Conservation (phyloP, 2,113 vertebrate genomes). For the Paramormyrops kingsleyae region DNA sequence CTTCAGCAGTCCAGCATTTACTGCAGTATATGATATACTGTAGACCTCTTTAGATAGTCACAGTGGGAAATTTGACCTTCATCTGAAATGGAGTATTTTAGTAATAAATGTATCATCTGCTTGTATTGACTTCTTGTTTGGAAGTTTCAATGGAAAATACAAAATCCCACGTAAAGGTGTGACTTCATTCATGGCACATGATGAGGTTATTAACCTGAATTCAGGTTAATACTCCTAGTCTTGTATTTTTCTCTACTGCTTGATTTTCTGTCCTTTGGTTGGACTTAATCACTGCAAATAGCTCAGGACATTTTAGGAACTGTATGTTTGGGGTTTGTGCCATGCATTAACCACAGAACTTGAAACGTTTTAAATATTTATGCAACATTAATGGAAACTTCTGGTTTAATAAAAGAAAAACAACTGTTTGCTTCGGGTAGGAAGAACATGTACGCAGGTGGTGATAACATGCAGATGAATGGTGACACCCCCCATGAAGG, state of each 20-base stretch:
- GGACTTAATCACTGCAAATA: not conserved
- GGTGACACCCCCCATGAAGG: constrained; percentile 76
- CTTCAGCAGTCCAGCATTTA: not conserved
- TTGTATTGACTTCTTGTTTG: not conserved
- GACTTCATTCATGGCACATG: not conserved
- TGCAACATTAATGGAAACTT: not conserved
- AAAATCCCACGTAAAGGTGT: not conserved
- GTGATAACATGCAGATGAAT: constrained; percentile 83
- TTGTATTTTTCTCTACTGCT: not conserved
- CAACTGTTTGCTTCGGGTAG: constrained; percentile 45
- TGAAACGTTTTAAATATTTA: not conserved
- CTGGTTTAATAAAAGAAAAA: not conserved
- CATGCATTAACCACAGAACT: not conserved
- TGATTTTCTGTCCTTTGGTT: not conserved
- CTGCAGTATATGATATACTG: not conserved
- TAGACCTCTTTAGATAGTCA: not conserved
- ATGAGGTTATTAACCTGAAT: not conserved
- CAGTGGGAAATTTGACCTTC: not conserved
- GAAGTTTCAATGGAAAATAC: not conserved
- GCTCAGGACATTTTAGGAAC: not conserved
- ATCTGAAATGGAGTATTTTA: not conserved
- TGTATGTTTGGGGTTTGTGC: not conserved
- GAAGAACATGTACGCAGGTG: constrained; percentile 84
- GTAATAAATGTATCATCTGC: not conserved
- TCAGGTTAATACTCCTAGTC: not conserved